A percentile compares a stretch with the other conserved stretches of the same genome.
These are phyloP conservation scores for Hydrophis major DNA, from an alignment of 2,797 vertebrate genomes.

Conservation along the genomic window DNA sequence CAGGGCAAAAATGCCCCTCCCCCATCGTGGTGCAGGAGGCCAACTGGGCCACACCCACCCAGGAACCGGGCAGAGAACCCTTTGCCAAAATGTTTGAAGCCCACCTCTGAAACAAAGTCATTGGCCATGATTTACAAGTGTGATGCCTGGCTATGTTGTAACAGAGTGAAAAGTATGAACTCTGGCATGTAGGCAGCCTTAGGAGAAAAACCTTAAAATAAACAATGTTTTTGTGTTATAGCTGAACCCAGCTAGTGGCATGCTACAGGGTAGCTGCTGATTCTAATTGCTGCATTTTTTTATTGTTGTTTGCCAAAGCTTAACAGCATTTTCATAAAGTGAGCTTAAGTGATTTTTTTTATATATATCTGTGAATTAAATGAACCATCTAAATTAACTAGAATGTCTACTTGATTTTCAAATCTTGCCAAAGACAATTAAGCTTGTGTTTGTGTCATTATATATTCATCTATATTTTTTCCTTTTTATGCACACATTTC, in stretches of 20 bases:
- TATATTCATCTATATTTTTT: not conserved
- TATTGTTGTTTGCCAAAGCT: not conserved
- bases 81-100: too few relatives aligned
- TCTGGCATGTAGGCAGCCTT: not conserved
- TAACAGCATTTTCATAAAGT: not conserved
- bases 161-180: not conserved
- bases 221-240: not conserved
- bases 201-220: not conserved
- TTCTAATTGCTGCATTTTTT: not conserved
- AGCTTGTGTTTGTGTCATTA: not conserved
- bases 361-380: not conserved
- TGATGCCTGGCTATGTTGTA: not conserved
- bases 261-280: not conserved
- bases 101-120: not conserved
- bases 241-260: not conserved
- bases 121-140: not conserved
- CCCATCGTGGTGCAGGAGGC: too few relatives aligned
- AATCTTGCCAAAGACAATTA: not conserved
- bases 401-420: not conserved
- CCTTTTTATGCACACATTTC: not conserved
- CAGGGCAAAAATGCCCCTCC: too few relatives aligned
- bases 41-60: too few relatives aligned
- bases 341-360: not conserved
- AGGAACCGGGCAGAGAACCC: too few relatives aligned
- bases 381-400: not conserved